Percentiles rank a stretch among this genome's conserved stretches.
phyloP scores from a whole-genome alignment of 2,888 invertebrate genomes.

The Tholera decimalis region DNA sequence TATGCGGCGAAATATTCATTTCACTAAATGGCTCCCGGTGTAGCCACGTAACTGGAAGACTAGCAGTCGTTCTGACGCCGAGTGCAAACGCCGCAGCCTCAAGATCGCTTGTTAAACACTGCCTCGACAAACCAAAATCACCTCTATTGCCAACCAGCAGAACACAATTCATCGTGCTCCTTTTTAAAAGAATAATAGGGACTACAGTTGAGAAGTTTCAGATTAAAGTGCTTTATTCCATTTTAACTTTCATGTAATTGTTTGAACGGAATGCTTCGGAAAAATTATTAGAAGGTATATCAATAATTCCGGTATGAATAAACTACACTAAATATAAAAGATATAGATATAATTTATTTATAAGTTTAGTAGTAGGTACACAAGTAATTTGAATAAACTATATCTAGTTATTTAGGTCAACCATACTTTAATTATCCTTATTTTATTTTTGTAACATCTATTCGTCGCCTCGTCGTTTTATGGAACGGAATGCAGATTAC shows the following conservation, averaged over 20 bases:
- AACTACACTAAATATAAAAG: background rate
- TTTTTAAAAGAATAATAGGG: constrained; percentile 66
- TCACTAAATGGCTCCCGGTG: constrained; percentile 60
- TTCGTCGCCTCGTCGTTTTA: too few relatives aligned
- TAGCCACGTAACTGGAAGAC: constrained; percentile 57
- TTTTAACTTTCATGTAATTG: constrained; percentile 74
- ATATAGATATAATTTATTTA: background rate
- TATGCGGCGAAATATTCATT: constrained; percentile 59
- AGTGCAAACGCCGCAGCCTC: constrained; percentile 70
- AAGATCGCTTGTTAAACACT: constrained; percentile 74
- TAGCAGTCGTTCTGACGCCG: constrained; percentile 61
- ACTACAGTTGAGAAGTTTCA: constrained; percentile 68
- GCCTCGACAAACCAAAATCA: constrained; percentile 49
- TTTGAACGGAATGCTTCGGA: constrained; percentile 53
- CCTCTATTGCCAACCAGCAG: constrained; percentile 50
- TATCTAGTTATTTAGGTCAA: too few relatives aligned
- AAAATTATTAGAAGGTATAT: constrained; percentile 5
- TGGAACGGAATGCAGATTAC: too few relatives aligned
- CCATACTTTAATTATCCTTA: too few relatives aligned
- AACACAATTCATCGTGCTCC: constrained; percentile 38
- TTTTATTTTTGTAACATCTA: too few relatives aligned
- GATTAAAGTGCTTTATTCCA: constrained; percentile 76
- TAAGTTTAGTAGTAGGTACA: too few relatives aligned
- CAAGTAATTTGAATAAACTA: too few relatives aligned
- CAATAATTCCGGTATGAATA: background rate